These are phyloP conservation scores for Mormyrus hasselquistii DNA, from an alignment of 2,797 vertebrate species.

Conservation along the genomic window DNA sequence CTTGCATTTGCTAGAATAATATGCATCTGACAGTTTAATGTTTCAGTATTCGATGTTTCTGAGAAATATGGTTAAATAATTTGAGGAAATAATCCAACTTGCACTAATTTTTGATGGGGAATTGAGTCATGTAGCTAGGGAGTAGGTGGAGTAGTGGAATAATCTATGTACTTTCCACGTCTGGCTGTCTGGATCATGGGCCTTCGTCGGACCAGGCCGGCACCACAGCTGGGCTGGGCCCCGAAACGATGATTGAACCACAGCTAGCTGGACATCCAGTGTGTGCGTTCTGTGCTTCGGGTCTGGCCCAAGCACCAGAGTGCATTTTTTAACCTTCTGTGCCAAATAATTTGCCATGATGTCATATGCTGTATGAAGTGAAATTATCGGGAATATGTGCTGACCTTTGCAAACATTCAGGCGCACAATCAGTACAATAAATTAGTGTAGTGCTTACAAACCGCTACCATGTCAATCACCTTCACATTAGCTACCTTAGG, in stretches of 20 bases:
- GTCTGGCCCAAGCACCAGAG: background rate
- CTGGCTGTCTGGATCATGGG: conserved; percentile 17
- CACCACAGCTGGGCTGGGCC: conserved; percentile 4
- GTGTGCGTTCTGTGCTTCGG: background rate
- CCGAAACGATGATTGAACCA: background rate
- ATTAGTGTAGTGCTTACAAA: background rate
- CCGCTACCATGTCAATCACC: background rate
- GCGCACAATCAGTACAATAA: background rate
- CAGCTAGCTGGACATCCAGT: background rate
- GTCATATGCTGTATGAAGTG: background rate
- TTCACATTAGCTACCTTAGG: background rate
- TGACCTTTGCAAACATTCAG: background rate
- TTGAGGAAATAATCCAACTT: conserved; percentile 10
- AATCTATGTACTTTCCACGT: conserved; percentile 12
- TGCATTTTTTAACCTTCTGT: background rate
- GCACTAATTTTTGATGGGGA: conserved; percentile 20
- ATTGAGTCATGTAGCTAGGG: conserved; percentile 21
- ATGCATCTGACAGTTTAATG: background rate
- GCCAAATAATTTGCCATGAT: background rate
- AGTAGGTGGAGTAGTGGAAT: conserved; percentile 21
- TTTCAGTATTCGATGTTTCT: background rate
- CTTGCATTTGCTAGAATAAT: conserved; percentile 12
- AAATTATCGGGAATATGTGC: background rate
- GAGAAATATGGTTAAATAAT: conserved; percentile 7
- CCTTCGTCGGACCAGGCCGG: background rate